phyloP scores from a whole-genome alignment of 2,888 invertebrate species.

The Theristus sp. region DNA sequence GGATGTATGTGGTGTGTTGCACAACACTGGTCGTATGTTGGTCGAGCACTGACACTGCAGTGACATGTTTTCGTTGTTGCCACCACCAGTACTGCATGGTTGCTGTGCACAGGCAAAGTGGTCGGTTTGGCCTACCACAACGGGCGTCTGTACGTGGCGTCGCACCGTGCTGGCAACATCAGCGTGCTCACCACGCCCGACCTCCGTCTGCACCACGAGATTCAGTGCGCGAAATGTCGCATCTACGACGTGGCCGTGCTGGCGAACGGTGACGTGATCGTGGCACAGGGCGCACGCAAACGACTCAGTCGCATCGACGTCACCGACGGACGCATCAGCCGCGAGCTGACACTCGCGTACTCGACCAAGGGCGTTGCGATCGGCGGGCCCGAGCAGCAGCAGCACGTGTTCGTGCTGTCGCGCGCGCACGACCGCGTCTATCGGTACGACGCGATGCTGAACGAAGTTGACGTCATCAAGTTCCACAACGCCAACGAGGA shows the following conservation, averaged over 20 bases:
- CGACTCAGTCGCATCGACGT: conserved; percentile 2
- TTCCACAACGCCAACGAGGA: conserved; percentile 2
- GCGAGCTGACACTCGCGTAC: conserved; percentile 1
- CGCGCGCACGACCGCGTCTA: conserved; percentile 7
- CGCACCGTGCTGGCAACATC: conserved; percentile 7
- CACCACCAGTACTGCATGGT: too few relatives aligned
- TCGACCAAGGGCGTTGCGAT: conserved; percentile 5
- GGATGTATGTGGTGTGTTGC: too few relatives aligned
- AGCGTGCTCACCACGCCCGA: conserved; percentile 7
- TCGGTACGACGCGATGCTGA: conserved; percentile 4
- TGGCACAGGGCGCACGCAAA: conserved; percentile 5
- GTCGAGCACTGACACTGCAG: too few relatives aligned
- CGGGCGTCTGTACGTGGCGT: conserved; percentile 6
- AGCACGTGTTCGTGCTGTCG: conserved; percentile 7
- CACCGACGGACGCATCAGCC: background rate
- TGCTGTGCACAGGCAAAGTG: conserved; percentile 3
- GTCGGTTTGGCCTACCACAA: conserved; percentile 6
- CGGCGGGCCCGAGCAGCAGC: background rate
- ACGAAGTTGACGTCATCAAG: background rate
- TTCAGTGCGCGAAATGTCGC: conserved; percentile 4
- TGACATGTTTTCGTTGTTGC: too few relatives aligned
- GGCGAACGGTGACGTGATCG: conserved; percentile 5
- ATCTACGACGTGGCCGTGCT: conserved; percentile 8
- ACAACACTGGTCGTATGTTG: too few relatives aligned
- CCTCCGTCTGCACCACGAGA: conserved; percentile 1